Evolutionary conservation across 2,888 invertebrate species (phyloP).

Genomic region (Morinoia aosen): DNA sequence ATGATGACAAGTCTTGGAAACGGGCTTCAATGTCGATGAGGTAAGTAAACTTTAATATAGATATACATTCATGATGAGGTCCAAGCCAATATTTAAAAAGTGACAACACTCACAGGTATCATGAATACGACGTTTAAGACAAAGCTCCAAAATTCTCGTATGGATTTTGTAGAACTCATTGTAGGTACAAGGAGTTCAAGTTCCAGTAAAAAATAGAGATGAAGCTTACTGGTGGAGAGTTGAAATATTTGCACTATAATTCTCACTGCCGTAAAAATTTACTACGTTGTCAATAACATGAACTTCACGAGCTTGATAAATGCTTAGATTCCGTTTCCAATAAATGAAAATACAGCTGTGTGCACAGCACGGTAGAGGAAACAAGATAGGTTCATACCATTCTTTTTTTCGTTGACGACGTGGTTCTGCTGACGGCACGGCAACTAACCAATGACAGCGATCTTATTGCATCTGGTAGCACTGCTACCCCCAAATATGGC

Average conservation of each 20-base stretch:
- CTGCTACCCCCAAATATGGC: too few species aligned
- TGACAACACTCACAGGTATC: background rate
- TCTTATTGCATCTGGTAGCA: too few species aligned
- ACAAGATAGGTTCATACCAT: too few species aligned
- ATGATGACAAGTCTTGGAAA: background rate
- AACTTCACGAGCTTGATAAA: too few species aligned
- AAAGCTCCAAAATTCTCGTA: background rate
- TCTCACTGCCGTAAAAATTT: background rate
- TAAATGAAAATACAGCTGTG: too few species aligned
- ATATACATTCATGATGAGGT: background rate
- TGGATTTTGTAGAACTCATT: background rate
- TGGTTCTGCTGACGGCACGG: too few species aligned
- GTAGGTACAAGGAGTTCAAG: background rate
- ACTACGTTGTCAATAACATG: background rate
- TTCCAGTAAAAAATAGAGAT: background rate
- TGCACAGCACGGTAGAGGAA: too few species aligned
- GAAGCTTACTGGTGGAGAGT: background rate
- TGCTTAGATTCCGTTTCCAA: too few species aligned
- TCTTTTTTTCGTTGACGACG: too few species aligned
- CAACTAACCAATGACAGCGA: too few species aligned
- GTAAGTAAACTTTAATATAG: background rate
- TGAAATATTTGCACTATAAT: background rate
- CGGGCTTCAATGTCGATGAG: background rate
- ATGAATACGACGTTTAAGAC: background rate
- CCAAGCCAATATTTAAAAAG: background rate